Percentiles rank a stretch among this genome's conserved stretches.
Evolutionary conservation across 2,113 vertebrate species (phyloP).

Genomic region (Chrysemys picta): DNA sequence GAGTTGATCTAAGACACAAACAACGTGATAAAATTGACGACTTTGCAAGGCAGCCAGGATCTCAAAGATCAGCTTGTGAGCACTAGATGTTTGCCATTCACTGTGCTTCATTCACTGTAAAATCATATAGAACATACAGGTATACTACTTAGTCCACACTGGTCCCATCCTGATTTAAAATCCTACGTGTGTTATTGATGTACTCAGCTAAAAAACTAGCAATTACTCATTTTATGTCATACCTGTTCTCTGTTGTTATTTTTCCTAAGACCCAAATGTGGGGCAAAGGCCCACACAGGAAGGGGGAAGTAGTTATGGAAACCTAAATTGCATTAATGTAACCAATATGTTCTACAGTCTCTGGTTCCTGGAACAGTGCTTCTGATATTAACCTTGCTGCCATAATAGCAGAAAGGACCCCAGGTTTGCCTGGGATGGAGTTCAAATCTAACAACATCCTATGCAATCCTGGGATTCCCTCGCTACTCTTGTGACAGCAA

Average conservation of each 20-base stretch:
- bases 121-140: not conserved
- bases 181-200: not conserved
- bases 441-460: not conserved
- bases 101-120: not conserved
- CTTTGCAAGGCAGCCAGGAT: not conserved
- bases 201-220: not conserved
- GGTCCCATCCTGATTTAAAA: not conserved
- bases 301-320: not conserved
- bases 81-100: not conserved
- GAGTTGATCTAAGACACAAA: not conserved
- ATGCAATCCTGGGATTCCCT: not conserved
- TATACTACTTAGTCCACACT: not conserved
- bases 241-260: not conserved
- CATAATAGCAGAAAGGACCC: not conserved
- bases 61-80: not conserved
- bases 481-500: not conserved
- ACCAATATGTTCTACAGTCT: slow-evolving; percentile 16
- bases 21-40: not conserved
- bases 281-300: not conserved
- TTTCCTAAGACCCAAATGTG: not conserved
- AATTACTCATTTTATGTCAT: not conserved
- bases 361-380: slow-evolving; percentile 5
- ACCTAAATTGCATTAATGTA: not conserved
- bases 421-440: not conserved
- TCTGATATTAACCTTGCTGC: not conserved